These are phyloP conservation scores for Mobula hypostoma DNA, from an alignment of 2,113 vertebrate genomes.

Conservation along the genomic window DNA sequence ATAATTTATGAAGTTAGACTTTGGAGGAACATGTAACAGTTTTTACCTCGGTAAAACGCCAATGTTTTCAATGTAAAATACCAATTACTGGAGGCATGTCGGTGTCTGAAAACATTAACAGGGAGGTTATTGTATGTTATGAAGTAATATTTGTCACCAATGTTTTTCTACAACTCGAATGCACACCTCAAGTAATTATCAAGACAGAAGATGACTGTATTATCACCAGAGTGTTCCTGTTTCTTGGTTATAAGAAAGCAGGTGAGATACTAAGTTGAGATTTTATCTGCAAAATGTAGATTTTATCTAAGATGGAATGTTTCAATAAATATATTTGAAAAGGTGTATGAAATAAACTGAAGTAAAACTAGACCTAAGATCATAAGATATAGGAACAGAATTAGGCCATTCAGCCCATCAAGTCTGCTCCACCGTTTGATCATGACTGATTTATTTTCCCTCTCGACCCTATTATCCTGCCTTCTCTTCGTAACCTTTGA, in stretches of 20 bases:
- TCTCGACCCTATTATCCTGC: too few species aligned
- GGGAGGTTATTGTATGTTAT: not conserved
- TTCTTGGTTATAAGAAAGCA: not conserved
- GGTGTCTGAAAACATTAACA: not conserved
- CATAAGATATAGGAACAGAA: too few species aligned
- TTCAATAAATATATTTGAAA: not conserved
- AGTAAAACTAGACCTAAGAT: not conserved
- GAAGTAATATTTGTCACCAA: not conserved
- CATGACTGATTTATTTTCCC: too few species aligned
- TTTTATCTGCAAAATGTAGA: not conserved
- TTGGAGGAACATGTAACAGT: not conserved
- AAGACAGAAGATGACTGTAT: not conserved
- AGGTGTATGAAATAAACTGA: not conserved
- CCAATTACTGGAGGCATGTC: not conserved
- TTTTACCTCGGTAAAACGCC: not conserved
- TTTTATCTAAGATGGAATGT: not conserved
- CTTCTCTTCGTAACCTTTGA: too few species aligned
- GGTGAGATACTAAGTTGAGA: not conserved
- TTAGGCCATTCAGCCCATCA: too few species aligned
- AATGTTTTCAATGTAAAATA: not conserved
- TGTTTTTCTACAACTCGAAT: not conserved
- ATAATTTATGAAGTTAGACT: not conserved
- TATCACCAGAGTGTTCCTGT: not conserved
- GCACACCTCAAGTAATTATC: constrained; percentile 13
- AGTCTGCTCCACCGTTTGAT: too few species aligned